Evolutionary conservation across 37 sponge, comb jelly and placozoan genomes (phyloP).

Genomic region (Spongilla lacustris): DNA sequence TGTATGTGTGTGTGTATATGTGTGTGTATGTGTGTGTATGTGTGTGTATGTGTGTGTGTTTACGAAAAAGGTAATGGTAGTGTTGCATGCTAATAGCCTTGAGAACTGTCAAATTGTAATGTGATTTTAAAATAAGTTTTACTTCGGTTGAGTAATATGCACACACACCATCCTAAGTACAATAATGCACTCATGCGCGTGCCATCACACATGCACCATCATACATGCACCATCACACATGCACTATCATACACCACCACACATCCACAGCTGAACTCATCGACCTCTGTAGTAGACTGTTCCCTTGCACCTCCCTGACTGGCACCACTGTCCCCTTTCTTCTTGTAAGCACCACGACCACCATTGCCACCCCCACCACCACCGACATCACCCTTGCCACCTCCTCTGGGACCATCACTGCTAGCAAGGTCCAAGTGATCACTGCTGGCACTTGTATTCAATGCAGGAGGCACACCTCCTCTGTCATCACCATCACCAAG

Average conservation of each 20-base stretch:
- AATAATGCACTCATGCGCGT: too few relatives aligned
- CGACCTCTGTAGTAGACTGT: not conserved
- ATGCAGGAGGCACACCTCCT: not conserved
- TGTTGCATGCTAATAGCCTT: not conserved
- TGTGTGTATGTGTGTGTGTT: not conserved
- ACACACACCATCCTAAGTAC: not conserved
- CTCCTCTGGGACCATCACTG: not conserved
- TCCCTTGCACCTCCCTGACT: not conserved
- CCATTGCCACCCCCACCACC: constrained; percentile 13
- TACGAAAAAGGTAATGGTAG: not conserved
- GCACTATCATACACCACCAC: not conserved
- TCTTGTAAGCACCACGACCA: not conserved
- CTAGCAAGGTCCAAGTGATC: not conserved
- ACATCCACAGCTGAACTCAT: not conserved
- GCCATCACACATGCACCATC: not conserved
- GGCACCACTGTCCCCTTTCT: not conserved
- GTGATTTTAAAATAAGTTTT: not conserved
- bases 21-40: not conserved
- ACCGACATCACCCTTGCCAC: not conserved
- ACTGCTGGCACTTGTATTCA: not conserved
- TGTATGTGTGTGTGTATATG: not conserved
- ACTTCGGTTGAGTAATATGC: not conserved
- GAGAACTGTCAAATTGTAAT: not conserved
- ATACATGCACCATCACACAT: not conserved
- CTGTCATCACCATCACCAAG: not conserved